Base-by-base conservation (phyloP, 2,113 vertebrate genomes). In the Petroica traversi region DNA sequence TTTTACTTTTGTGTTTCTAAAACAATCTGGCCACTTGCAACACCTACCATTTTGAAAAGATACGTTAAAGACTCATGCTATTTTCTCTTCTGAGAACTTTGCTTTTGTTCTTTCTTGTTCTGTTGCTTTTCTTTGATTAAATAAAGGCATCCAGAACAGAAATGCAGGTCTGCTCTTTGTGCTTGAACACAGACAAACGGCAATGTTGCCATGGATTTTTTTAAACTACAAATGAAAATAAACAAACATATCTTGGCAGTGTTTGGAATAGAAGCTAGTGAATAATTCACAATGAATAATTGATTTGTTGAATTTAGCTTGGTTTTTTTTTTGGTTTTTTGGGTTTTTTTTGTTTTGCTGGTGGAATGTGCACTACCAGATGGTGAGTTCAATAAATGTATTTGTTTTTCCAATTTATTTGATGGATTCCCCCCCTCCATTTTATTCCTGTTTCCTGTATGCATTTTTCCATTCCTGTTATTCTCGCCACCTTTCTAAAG, bases 201-300 rank as follows among this genome's bases (percentile, higher is more conserved):
- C 77, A 95, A 74, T 43, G 87, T 95, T 95, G 90, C 88, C 88
- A 95, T 82, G 78, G 89, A 89, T 96, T 93, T 97, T 96, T 96
- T 94, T 73, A 93, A 96, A 94, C 88, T 92, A 93, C 75, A 94
- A 87, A 96, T 92, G 95, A 95, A 97, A 97, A 97, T 92, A 97
- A 97, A 97, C 96, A 97, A 96, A 97, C 95, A 95, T 83, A 95
- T 93, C 95, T 97, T 96, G 97, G 92, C 95, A 93, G 90, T 88
- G 77, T 94, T 97, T 90, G 62, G 90, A 96, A 94, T 89, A 95
- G 86, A 95, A 96, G 88, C 86, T 97, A 95, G 96, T 97, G 95
- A 97, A 97, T 97, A 97, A 97, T 97, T 97, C 95, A 97, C 97
- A 96, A 96, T 96, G 96, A 97, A 97, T 97, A 97, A 97, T 95